Evolutionary conservation across 2,888 invertebrate species (phyloP).

Genomic region (Cataglyphis altisquamis): DNA sequence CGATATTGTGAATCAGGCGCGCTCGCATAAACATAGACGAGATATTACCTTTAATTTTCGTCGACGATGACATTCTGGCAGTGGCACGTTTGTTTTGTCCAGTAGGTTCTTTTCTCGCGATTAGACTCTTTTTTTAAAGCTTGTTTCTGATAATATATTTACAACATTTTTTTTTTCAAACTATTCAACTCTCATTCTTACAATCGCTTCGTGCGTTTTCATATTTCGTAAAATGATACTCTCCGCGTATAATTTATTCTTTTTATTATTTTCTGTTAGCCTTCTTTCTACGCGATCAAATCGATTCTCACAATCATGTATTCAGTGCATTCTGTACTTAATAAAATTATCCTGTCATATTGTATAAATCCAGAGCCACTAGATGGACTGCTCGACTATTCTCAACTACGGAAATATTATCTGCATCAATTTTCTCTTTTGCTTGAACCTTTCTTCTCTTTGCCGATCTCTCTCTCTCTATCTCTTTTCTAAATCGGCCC

Average conservation of each 20-base stretch:
- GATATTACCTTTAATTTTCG: constrained; percentile 69
- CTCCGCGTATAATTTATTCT: not conserved
- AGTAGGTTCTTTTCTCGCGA: constrained; percentile 6
- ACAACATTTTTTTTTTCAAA: not conserved
- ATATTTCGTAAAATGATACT: not conserved
- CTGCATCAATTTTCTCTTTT: constrained; percentile 12
- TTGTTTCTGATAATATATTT: not conserved
- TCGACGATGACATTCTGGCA: constrained; percentile 58
- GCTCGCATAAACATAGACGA: constrained; percentile 41
- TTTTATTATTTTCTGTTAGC: not conserved
- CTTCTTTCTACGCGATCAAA: not conserved
- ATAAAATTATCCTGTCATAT: constrained; percentile 9
- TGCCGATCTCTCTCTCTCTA: not conserved
- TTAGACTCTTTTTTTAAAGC: not conserved
- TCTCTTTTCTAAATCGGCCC: not conserved
- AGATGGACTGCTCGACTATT: not conserved
- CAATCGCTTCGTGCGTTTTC: not conserved
- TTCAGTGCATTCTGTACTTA: not conserved
- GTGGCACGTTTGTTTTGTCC: constrained; percentile 26
- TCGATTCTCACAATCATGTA: constrained; percentile 1
- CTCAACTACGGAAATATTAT: not conserved
- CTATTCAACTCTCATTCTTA: constrained; percentile 6
- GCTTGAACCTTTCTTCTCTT: not conserved
- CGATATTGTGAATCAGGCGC: constrained; percentile 34
- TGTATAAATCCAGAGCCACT: not conserved